Base-by-base conservation (phyloP, 30 jellyfish, hydroid and myxozoan species). In the Aurelia sp. region DNA sequence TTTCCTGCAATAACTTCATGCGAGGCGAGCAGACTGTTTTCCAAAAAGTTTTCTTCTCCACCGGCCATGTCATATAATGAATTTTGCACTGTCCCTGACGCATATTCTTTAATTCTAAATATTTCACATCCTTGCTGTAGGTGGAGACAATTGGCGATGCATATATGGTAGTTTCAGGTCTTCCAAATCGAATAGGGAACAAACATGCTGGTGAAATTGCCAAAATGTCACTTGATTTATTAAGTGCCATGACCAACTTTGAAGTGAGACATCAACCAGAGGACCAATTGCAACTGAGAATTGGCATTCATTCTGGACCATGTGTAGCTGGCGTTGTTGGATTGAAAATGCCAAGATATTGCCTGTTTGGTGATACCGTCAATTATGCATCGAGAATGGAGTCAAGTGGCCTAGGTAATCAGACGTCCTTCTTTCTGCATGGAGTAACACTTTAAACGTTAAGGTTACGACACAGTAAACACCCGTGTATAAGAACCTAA, bases 271-370 rank as follows among this genome's bases (percentile, higher is more conserved):
- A 94, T 37, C 75, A 79, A 63, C 96, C 96, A 18, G 97, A 84
- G 8, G 63, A 48, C 20, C 91, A 89, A 53, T 44, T 94, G 60
- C 99, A 94, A 67, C 90, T 94, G 19, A 66, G 67, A n/a, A 44
- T 44, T 44, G 55, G 55, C 55, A 44, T 44, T 44, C 55, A 44
- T 44, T 44, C 55, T 44, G 55, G 99, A 15, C 97, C 99, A 48
- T 86, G 96, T 62, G 99, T 94, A 51, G 99, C 99, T 61, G 99
- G 99, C 8, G 97, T 94, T 17, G 99, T 94, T 40, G 99, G 99
- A 6, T 23, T 94, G 74, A 94, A 94, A 55, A 94, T 94, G 99
- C 99, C 99, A 11, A 80, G 99, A 50, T 94, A 94, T 66, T 94
- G 99, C 47, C 50, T 94, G 78, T 94, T 94, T 85, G 99, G 99